These are phyloP conservation scores for Chaetodon auriga DNA, from an alignment of 2,113 vertebrate genomes.

Conservation along the genomic window DNA sequence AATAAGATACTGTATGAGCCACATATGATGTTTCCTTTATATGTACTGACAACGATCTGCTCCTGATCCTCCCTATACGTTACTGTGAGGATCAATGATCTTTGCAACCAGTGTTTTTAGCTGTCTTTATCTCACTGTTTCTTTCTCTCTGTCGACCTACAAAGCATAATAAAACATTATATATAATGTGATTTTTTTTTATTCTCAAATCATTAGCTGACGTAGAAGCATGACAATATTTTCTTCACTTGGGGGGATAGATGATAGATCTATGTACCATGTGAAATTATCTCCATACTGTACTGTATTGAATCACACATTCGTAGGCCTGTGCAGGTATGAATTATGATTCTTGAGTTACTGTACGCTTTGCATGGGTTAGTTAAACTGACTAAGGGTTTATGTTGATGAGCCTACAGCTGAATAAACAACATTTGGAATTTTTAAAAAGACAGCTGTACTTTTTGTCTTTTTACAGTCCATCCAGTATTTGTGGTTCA, in stretches of 20 bases:
- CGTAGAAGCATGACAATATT: conserved; percentile 2
- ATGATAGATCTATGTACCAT: conserved; percentile 1
- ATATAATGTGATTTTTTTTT: conserved; percentile 15
- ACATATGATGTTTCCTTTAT: background rate
- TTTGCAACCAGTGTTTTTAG: conserved; percentile 14
- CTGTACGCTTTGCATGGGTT: conserved; percentile 47
- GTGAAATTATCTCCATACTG: conserved; percentile 5
- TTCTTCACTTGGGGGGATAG: conserved; percentile 2
- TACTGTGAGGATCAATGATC: conserved; percentile 29
- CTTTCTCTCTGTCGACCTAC: background rate
- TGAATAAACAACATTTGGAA: conserved; percentile 48
- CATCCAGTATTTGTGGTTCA: background rate
- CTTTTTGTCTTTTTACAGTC: background rate
- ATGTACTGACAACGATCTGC: background rate
- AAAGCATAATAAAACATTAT: conserved; percentile 19
- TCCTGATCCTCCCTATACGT: conserved; percentile 25
- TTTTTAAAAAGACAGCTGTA: background rate
- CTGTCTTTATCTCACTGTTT: background rate
- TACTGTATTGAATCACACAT: conserved; percentile 31
- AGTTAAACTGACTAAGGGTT: conserved; percentile 41
- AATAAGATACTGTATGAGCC: background rate
- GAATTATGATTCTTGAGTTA: conserved; percentile 17
- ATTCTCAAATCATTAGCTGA: conserved; percentile 10
- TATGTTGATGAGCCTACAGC: conserved; percentile 24
- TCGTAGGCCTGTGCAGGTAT: background rate